A percentile compares a stretch with the other conserved stretches of the same genome.
Evolutionary conservation across 2,797 vertebrate genomes (phyloP).

Genomic region (Scarus forsteni): DNA sequence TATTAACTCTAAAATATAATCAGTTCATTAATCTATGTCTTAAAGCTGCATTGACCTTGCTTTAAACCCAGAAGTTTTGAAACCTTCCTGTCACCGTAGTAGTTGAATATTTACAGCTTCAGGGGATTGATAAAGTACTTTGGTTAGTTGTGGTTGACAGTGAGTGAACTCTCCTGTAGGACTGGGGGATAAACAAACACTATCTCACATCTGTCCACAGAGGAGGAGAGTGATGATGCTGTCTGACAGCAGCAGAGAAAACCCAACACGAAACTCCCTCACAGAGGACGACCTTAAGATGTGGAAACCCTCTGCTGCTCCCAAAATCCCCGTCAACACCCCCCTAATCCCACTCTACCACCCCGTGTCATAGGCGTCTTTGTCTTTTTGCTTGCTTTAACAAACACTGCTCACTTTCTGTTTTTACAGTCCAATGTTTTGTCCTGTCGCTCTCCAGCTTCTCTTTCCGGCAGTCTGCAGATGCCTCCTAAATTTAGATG

Average conservation of each 20-base stretch:
- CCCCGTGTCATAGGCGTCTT: constrained; percentile 19
- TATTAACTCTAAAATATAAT: no score
- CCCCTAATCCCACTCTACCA: constrained; percentile 13
- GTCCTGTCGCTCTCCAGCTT: constrained; percentile 8
- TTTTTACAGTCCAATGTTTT: constrained; percentile 1
- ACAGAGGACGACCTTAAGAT: constrained; percentile 27
- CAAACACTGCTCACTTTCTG: constrained; percentile 5
- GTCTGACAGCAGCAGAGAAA: constrained; percentile 53
- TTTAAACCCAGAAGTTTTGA: not conserved
- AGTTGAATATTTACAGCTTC: constrained; percentile 1
- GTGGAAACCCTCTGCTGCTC: constrained; percentile 39
- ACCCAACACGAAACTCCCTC: constrained; percentile 36
- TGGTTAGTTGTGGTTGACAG: constrained; percentile 14
- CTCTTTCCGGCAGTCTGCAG: constrained; percentile 30
- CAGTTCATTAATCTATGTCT: no score
- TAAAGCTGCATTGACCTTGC: no score
- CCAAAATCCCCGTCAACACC: constrained; percentile 26
- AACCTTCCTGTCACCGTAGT: not conserved
- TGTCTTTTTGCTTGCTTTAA: constrained; percentile 1
- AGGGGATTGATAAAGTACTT: not conserved
- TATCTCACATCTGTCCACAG: constrained; percentile 35
- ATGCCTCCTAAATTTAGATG: constrained; percentile 43
- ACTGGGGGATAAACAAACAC: constrained; percentile 46
- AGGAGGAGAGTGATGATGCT: constrained; percentile 31
- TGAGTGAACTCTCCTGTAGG: constrained; percentile 12